A percentile compares a stretch with the other conserved stretches of the same genome.
phyloP scores from a whole-genome alignment of 2,113 vertebrate genomes.

The human region GRCh38 chr6:112459001-112459500 shows the following conservation, averaged over 20 bases:
- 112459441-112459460: not conserved
- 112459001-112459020: not conserved
- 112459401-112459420: not conserved
- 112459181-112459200: not conserved
- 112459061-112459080: not conserved
- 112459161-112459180: not conserved
- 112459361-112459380: not conserved
- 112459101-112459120: not conserved
- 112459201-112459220: not conserved
- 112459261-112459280: not conserved
- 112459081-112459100: not conserved
- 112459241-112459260: not conserved
- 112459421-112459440: not conserved
- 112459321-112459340: not conserved
- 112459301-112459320: not conserved
- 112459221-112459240: not conserved
- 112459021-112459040: not conserved
- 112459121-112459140: not conserved
- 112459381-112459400: not conserved
- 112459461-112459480: not conserved
- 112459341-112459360: not conserved
- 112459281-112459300: not conserved
- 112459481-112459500: not conserved
- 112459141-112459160: not conserved
- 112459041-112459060: not conserved